Evolutionary conservation across 2,888 invertebrate species (phyloP).

Genomic region (Melieria crassipennis): DNA sequence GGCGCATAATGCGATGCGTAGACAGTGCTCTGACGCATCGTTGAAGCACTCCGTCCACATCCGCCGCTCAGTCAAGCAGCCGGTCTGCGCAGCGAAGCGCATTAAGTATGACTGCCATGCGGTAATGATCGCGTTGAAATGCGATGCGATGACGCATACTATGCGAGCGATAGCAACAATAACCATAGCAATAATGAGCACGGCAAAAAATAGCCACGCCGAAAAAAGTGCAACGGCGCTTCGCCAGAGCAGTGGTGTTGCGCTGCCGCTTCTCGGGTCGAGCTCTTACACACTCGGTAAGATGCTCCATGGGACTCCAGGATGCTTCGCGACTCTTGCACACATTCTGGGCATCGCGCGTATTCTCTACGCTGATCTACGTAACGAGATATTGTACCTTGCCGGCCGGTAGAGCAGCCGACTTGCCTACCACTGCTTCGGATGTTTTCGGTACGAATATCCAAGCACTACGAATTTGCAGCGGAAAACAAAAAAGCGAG

Average conservation of each 20-base stretch:
- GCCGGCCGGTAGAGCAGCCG: too few species aligned
- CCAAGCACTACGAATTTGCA: too few species aligned
- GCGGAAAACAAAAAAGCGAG: too few species aligned
- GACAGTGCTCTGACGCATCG: conserved; percentile 28
- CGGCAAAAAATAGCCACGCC: background rate
- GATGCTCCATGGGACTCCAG: too few species aligned
- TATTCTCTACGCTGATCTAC: conserved; percentile 11
- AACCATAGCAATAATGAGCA: too few species aligned
- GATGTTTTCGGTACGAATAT: too few species aligned
- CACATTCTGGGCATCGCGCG: background rate
- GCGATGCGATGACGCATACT: conserved; percentile 20
- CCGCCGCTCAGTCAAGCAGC: background rate
- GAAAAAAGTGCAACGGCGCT: background rate
- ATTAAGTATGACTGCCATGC: conserved; percentile 1
- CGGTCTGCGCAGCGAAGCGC: background rate
- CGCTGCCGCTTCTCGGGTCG: background rate
- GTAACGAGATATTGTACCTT: background rate
- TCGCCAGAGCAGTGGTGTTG: background rate
- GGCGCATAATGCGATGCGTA: conserved; percentile 1
- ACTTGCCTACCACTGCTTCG: too few species aligned
- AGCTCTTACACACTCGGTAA: background rate
- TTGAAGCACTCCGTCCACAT: conserved; percentile 8
- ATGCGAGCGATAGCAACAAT: background rate
- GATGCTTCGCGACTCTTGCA: background rate
- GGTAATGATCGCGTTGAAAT: conserved; percentile 12